Evolutionary conservation across 2,888 invertebrate genomes (phyloP), one percentile per base, ranked within the genome.

Genomic region (Eumerus sabulonum): DNA sequence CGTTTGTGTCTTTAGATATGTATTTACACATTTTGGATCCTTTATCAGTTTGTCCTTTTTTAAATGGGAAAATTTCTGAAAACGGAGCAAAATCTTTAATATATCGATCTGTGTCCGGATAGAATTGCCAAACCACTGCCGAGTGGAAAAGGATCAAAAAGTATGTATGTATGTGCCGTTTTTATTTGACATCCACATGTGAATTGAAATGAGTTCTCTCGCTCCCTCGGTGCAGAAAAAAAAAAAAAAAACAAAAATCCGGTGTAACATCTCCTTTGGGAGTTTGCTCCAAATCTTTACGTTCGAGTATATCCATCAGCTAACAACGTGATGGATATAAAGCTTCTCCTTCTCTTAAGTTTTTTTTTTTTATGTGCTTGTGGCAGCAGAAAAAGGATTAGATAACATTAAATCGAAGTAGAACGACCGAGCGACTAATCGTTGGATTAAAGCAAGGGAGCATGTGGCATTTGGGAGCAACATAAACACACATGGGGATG

Each of bases 201-300:
- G 44, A 63, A 70, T 59, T 16, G 63, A 54, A 63, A 70, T 70
- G 59, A 56, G 7, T 27, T 47, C 63, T 60, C 64, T 35, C 50
- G 50, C 48, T 38, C 45, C 17, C 38, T 36, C n/a, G 36, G 17
- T 50, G 57, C 64, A 53, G 45, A 45, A 38, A 57, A 59, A 63
- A 53, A 59, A 63, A 68, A 64, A 63, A 53, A 59, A 70, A 42
- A 73, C 53, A 73, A 73, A 66, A 66, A 66, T 60, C 42, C 73
- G 73, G 59, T 73, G 73, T 66, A 73, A 60, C 60, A 54, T 73
- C 54, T 60, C 73, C 64, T 71, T 66, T 44, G 70, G 64, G 60
- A 76, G 57, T 56, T 70, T 44, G 48, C 51, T 48, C 16, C n/a
- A 59, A 68, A 62, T 62, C 50, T 38, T n/a, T n/a, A n/a, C n/a